Conservation (phyloP, 2,888 invertebrate species). For the Agrotis exclamationis region DNA sequence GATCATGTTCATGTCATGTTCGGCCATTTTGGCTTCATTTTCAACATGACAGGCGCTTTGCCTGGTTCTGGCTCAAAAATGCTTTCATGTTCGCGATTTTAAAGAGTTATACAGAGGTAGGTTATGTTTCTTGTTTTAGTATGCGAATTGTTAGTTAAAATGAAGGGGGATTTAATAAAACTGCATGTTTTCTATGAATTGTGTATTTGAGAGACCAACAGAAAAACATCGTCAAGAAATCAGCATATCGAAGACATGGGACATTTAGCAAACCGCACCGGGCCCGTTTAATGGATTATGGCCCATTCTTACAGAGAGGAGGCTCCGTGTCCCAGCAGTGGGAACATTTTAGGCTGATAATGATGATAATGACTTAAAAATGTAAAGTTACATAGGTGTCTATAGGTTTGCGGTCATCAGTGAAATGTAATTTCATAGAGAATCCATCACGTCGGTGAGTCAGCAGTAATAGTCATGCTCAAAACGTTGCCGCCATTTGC, state of each 20-base stretch:
- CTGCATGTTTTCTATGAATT: neutral
- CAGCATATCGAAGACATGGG: no score
- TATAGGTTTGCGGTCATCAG: conserved; percentile 20
- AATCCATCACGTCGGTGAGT: conserved; percentile 45
- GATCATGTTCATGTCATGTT: conserved; percentile 3
- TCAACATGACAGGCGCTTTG: conserved; percentile 18
- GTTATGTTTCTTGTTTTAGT: neutral
- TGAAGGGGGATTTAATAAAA: neutral
- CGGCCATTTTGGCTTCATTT: conserved; percentile 3
- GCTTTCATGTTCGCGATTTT: neutral
- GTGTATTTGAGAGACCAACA: no score
- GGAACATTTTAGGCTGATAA: no score
- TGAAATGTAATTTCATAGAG: conserved; percentile 47
- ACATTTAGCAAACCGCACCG: no score
- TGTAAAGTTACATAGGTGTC: neutral
- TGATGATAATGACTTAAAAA: no score
- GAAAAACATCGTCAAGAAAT: no score
- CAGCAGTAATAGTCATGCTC: conserved; percentile 31
- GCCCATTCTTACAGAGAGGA: no score
- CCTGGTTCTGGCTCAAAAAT: neutral
- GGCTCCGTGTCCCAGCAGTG: no score
- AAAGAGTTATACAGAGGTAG: neutral
- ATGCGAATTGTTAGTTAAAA: neutral
- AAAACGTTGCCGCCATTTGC: conserved; percentile 29
- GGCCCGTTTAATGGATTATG: no score